These are phyloP conservation scores for Eustalomyia histrio DNA, from an alignment of 2,888 invertebrate species.

Conservation along the genomic window DNA sequence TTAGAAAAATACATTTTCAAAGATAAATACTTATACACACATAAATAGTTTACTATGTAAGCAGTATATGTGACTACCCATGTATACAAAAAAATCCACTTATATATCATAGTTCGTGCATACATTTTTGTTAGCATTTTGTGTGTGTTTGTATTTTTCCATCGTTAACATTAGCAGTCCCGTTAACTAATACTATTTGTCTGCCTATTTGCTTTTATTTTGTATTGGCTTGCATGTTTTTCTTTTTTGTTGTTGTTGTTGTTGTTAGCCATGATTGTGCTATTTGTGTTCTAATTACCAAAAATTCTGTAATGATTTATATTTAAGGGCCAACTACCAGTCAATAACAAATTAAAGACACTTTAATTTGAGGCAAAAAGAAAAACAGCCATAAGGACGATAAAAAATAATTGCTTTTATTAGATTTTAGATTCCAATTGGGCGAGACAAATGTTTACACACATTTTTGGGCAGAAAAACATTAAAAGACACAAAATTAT, in stretches of 20 bases:
- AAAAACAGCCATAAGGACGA: not conserved
- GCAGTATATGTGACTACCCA: not conserved
- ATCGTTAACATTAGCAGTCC: conserved; percentile 46
- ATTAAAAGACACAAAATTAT: too few relatives aligned
- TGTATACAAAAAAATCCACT: not conserved
- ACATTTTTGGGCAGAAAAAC: too few relatives aligned
- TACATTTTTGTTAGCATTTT: not conserved
- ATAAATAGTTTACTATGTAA: not conserved
- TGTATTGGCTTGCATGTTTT: not conserved
- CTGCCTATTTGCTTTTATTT: conserved; percentile 3
- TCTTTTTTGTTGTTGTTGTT: too few relatives aligned
- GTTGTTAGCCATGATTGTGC: not conserved
- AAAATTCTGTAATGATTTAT: conserved; percentile 58
- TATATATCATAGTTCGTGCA: not conserved
- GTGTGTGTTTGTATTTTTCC: not conserved
- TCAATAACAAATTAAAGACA: conserved; percentile 53
- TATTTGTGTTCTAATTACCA: conserved; percentile 51
- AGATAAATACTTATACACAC: not conserved
- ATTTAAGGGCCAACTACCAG: conserved; percentile 27
- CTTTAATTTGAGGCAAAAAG: conserved; percentile 44
- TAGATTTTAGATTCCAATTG: not conserved
- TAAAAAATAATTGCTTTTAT: not conserved
- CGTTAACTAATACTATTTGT: conserved; percentile 23
- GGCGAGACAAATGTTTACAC: not conserved
- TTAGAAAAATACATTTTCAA: not conserved